Conservation (phyloP, 2,113 vertebrate species). For the Notothenia rossii region DNA sequence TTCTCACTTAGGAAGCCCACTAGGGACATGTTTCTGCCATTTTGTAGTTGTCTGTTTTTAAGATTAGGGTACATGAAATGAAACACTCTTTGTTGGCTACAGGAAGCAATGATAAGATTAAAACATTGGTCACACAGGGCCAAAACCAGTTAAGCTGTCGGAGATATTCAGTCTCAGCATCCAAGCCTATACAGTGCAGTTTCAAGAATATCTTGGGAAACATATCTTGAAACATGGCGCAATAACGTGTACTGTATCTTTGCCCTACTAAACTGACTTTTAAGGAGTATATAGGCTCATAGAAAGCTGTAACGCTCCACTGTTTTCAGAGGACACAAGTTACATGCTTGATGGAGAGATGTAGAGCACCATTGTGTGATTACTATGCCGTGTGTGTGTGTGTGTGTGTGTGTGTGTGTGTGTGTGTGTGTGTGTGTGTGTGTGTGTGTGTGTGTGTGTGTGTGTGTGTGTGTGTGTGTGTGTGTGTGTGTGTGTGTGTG, state of each 20-base stretch:
- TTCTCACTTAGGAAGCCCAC: slow-evolving; percentile 55
- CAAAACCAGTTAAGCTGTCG: not conserved
- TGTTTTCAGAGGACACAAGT: slow-evolving; percentile 38
- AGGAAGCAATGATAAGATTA: slow-evolving; percentile 66
- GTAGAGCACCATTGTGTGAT: slow-evolving; percentile 55
- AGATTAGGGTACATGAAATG: slow-evolving; percentile 61
- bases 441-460: slow-evolving; percentile 36
- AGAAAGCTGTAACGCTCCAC: slow-evolving; percentile 22
- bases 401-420: slow-evolving; percentile 41
- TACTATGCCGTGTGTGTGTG: slow-evolving; percentile 40
- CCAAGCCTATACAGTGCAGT: not conserved
- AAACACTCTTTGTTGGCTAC: slow-evolving; percentile 61
- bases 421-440: slow-evolving; percentile 41
- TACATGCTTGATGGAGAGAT: slow-evolving; percentile 24
- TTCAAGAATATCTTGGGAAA: not conserved
- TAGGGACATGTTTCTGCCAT: slow-evolving; percentile 47
- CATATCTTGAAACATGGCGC: not conserved
- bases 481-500: slow-evolving; percentile 37
- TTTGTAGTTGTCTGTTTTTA: slow-evolving; percentile 62
- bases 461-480: slow-evolving; percentile 32
- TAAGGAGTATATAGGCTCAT: not conserved
- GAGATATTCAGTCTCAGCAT: not conserved
- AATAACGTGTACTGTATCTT: not conserved
- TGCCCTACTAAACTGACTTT: not conserved
- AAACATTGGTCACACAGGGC: slow-evolving; percentile 12